These are phyloP conservation scores for Megaceryle alcyon DNA, from an alignment of 2,797 vertebrate species.

Conservation along the genomic window DNA sequence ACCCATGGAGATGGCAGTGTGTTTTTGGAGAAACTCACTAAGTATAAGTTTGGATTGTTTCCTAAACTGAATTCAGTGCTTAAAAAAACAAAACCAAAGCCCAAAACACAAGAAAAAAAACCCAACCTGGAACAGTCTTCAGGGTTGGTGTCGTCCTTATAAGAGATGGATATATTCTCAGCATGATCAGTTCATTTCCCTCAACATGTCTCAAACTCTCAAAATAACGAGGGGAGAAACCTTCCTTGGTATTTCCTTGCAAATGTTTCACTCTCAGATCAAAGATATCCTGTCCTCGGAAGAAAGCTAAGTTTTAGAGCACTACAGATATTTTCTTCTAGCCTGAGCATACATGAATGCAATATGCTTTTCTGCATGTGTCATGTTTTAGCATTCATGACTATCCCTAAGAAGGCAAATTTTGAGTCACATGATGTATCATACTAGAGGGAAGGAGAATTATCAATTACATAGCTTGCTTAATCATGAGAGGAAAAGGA, in stretches of 20 bases:
- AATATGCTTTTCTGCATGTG: not conserved
- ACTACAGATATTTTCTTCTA: not conserved
- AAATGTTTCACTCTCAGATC: not conserved
- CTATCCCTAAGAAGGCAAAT: not conserved
- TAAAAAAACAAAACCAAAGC: not conserved
- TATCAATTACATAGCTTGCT: slow-evolving; percentile 25
- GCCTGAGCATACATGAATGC: not conserved
- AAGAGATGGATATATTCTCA: not conserved
- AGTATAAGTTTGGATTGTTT: not conserved
- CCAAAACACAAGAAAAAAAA: not conserved
- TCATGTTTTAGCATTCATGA: not conserved
- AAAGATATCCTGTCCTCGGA: not conserved
- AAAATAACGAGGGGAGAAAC: not conserved
- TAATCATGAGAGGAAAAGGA: slow-evolving; percentile 53
- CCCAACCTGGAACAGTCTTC: rapidly evolving
- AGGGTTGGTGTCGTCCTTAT: not conserved
- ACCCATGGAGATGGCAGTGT: rapidly evolving
- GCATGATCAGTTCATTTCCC: not conserved
- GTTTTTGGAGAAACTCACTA: not conserved
- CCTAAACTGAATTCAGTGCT: not conserved
- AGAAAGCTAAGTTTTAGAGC: not conserved
- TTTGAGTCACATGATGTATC: slow-evolving; percentile 34
- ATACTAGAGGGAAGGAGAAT: slow-evolving; percentile 24
- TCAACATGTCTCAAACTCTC: not conserved
- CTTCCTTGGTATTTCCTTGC: not conserved